A percentile compares a stretch with the other conserved stretches of the same genome.
Conservation (phyloP, 2,113 vertebrate genomes). For the Varanus komodoensis region DNA sequence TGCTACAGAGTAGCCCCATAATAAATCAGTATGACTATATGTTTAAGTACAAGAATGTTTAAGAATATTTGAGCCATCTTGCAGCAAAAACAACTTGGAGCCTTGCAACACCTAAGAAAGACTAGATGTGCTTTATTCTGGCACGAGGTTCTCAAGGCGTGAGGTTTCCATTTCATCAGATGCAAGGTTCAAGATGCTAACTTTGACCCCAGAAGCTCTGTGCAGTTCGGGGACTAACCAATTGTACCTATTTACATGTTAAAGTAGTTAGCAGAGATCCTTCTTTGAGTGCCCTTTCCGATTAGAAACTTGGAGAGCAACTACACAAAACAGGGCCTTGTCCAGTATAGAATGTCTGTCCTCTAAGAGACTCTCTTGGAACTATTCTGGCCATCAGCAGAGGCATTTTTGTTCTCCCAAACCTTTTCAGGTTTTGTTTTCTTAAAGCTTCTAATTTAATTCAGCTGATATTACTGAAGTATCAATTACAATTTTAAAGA, state of each 20-base stretch:
- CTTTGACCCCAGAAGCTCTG: background rate
- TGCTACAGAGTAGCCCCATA: background rate
- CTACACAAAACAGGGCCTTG: background rate
- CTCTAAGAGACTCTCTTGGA: background rate
- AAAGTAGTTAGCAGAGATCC: no score
- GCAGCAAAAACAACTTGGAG: background rate
- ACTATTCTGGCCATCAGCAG: no score
- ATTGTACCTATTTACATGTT: background rate
- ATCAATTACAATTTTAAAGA: no score
- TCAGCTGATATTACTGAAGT: no score
- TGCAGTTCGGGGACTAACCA: background rate
- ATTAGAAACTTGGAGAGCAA: background rate
- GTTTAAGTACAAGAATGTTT: background rate
- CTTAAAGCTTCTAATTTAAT: no score
- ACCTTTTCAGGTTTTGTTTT: no score
- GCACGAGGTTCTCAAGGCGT: background rate
- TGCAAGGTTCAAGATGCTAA: background rate
- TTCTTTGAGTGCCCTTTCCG: background rate
- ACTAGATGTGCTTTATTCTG: no score
- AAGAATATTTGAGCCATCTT: background rate
- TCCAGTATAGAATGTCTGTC: background rate
- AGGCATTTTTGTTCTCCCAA: no score
- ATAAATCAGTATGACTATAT: background rate
- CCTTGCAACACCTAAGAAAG: background rate
- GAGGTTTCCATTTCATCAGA: background rate